Evolutionary conservation across 2,888 invertebrate genomes (phyloP), one percentile per base, ranked within the genome.

Genomic region (Deilephila elpenor): DNA sequence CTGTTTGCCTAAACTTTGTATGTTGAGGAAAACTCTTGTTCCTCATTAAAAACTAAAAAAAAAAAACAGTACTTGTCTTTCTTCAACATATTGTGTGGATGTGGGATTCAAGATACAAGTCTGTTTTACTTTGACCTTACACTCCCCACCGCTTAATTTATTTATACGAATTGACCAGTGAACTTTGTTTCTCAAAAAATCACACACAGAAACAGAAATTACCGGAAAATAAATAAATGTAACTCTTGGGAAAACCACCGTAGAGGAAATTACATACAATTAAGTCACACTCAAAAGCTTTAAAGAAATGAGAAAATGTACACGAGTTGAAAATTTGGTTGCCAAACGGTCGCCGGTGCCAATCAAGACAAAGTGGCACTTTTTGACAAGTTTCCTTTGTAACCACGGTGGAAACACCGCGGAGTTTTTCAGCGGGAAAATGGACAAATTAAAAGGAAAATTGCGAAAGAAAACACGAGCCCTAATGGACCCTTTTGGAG

Each of bases 341-440:
- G 67, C 51, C 25, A 67, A 67, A 67, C 51, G 51, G 17, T 44
- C 44, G 67, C 51, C 44, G 25, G 25, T 17, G 67, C 51, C 51
- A 67, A 67, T 67, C 67, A 67, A 51, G 51, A 8, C 25, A 44
- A 67, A 67, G 67, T 67, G 51, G 44, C 67, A 67, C 44, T 51
- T 67, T 67, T 67, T 67, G 67, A 51, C 67, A 67, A 67, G 67
- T 67, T 67, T 25, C 67, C 51, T 67, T 67, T 67, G 67, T 25
- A 25, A 20, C 67, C 44, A 25, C 67, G 25, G 67, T 25, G 25
- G 25, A 51, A 67, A 67, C 17, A 3, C 25, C 51, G 51, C 14
- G 20, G 61, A 34, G 34, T 67, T 51, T 64, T 25, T 17, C 44
- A 44, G 20, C 44, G 67, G 44, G 51, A 51, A 67, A 44, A 67